Evolutionary conservation across 2,797 vertebrate species (phyloP).

Genomic region (Bryconaethiops microstoma): DNA sequence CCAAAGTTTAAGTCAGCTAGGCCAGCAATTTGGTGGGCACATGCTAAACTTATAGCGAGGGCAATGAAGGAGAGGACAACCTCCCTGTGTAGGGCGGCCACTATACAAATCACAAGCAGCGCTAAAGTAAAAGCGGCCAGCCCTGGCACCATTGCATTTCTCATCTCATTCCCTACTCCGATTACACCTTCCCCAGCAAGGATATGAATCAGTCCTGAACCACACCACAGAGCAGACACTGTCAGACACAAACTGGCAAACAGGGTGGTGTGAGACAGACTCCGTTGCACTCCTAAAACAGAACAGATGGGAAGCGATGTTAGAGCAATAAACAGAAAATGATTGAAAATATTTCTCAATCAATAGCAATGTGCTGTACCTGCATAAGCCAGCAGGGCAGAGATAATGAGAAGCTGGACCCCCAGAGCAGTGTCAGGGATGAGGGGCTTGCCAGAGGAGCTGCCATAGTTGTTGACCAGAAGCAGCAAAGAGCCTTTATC

Average conservation of each 20-base stretch:
- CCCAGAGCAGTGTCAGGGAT: slow-evolving; percentile 81
- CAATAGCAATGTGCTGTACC: slow-evolving; percentile 65
- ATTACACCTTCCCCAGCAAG: slow-evolving; percentile 75
- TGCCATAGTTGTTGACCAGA: slow-evolving; percentile 80
- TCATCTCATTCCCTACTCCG: slow-evolving; percentile 46
- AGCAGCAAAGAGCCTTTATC: slow-evolving; percentile 82
- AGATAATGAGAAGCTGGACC: slow-evolving; percentile 76
- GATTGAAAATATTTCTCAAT: too few species aligned
- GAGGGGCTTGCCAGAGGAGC: slow-evolving; percentile 58
- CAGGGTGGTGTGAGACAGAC: slow-evolving; percentile 67
- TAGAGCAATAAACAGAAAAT: too few species aligned
- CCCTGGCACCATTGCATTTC: slow-evolving; percentile 78
- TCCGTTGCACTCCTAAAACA: slow-evolving; percentile 75
- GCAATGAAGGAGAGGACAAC: slow-evolving; percentile 72
- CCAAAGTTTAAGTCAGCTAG: slow-evolving; percentile 70
- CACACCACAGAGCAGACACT: slow-evolving; percentile 82
- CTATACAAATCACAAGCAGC: slow-evolving; percentile 74
- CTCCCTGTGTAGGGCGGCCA: slow-evolving; percentile 72
- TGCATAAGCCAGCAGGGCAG: slow-evolving; percentile 79
- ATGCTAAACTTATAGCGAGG: slow-evolving; percentile 76
- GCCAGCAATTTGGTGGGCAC: slow-evolving; percentile 81
- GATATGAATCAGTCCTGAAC: slow-evolving; percentile 80
- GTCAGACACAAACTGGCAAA: slow-evolving; percentile 81
- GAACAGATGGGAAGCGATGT: background rate
- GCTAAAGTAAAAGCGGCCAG: slow-evolving; percentile 79